Evolutionary conservation across 2,113 vertebrate species (phyloP).

Genomic region (Furnarius figulus): DNA sequence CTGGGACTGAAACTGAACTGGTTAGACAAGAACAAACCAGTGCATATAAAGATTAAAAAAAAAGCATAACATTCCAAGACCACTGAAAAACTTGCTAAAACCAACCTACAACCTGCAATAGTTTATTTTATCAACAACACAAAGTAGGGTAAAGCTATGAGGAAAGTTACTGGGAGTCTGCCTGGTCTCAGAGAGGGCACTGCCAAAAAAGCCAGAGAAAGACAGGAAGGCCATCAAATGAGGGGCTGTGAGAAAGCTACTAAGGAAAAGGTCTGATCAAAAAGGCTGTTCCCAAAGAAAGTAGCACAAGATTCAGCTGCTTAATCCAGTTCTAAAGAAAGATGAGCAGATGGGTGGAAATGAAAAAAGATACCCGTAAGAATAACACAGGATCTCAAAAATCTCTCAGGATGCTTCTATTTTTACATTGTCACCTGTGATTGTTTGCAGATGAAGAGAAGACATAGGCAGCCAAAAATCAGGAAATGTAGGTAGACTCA

Average conservation of each 20-base stretch:
- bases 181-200: not conserved
- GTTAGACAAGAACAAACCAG: not conserved
- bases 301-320: not conserved
- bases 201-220: not conserved
- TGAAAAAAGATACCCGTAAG: not conserved
- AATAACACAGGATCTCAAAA: constrained; percentile 13
- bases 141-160: not conserved
- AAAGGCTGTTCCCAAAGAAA: not conserved
- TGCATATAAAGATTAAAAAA: not conserved
- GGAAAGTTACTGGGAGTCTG: not conserved
- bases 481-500: not conserved
- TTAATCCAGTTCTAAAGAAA: constrained; percentile 18
- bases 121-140: not conserved
- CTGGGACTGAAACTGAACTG: not conserved
- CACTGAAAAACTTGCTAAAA: not conserved
- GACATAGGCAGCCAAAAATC: not conserved
- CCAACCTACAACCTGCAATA: not conserved
- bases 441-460: not conserved
- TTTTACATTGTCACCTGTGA: constrained; percentile 20
- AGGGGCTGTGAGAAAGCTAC: not conserved
- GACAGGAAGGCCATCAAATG: not conserved
- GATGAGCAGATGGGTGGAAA: not conserved
- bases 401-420: constrained; percentile 13
- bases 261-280: not conserved
- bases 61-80: not conserved